Evolutionary conservation across 2,888 invertebrate species (phyloP), one percentile per base, ranked within the genome.

Genomic region (Cryptophagus acutangulus): DNA sequence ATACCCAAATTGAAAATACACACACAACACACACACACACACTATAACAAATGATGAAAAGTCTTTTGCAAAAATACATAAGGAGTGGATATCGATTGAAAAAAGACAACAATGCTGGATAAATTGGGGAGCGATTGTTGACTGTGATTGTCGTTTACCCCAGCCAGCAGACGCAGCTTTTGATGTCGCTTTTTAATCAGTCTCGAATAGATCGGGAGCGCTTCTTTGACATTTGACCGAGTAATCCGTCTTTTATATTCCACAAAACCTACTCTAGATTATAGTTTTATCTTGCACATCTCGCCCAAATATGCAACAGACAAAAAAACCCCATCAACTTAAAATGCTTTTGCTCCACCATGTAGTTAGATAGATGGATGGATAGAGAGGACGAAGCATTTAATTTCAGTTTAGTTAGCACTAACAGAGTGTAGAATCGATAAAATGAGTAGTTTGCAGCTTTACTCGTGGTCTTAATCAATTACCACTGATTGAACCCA

Each of bases 191-290:
- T 68, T 68, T 69, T 69, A 69, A 68, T 69, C 67, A 67, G 66
- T 61, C 64, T 58, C 61, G 61, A 63, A 67, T 62, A 31, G 13
- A 31, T 31, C n/a, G n/a, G 63, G 55, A 62, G 58, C 61, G 61
- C 63, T 67, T 63, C 68, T 69, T 69, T 68, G 67, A 68, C 67
- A 67, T 66, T 65, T 69, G 69, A 69, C 69, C 68, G 66, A 65
- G 63, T 68, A 68, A 69, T 67, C 64, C 62, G 63, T 57, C 66
- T 64, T 67, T 68, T 67, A 64, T 66, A 49, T 55, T 46, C 52
- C 48, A 40, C 47, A 50, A 40, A 26, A 26, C 51, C 49, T 50
- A 41, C 45, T 54, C 45, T 40, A 50, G 52, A 56, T 56, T 54
- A 55, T 52, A 8, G 49, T 55, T 53, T 53, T 51, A 56, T 55